Base-by-base conservation (phyloP, 2,888 invertebrate species). In the Zaprionus bogoriensis region DNA sequence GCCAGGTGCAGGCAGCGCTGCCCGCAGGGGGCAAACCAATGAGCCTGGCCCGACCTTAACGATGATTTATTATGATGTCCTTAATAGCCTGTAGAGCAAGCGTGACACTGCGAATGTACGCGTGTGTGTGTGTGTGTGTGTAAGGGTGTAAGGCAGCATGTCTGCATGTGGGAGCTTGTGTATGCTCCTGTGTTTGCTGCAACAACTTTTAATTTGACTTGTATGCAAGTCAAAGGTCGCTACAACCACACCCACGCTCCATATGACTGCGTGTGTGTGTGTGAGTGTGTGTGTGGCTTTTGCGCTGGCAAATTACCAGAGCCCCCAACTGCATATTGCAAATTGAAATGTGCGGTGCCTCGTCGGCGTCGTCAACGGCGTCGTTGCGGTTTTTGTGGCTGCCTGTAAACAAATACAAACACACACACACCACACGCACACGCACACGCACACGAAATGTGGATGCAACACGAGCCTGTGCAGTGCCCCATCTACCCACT, bases 51-150 rank as follows among this genome's bases (percentile, higher is more conserved):
- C 64, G 50, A 58, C 64, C 67, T 53, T 84, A 84, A 76, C 63
- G 67, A 74, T 81, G 76, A 81, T 78, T 78, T 71, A 76, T 78
- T 78, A 67, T 68, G 47, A 70, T 81, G 74, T 59, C 60, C 64
- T 61, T 75, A 83, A 83, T 67, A 60, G 74, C 74, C 58, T 63
- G 61, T 67, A 59, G 68, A 57, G 67, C 61, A 73, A 61, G 61
- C 53, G n/a, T 32, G 47, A 41, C 41, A 41, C 32, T 36, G 32
- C 17, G 17, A 57, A 25, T 44, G 12, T 20, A 14, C 28, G n/a
- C 3, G 17, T 17, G 32, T 3, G 14, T 14, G 32, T 32, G 28
- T 30, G 30, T 30, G 30, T 12, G 30, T 30, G 30, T 30, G 19
- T 17, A 6, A 28, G 22, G 25, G 17, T 28, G 38, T 19, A n/a